Base-by-base conservation (phyloP, 1,140 invertebrate genomes). In the Limonius californicus region DNA sequence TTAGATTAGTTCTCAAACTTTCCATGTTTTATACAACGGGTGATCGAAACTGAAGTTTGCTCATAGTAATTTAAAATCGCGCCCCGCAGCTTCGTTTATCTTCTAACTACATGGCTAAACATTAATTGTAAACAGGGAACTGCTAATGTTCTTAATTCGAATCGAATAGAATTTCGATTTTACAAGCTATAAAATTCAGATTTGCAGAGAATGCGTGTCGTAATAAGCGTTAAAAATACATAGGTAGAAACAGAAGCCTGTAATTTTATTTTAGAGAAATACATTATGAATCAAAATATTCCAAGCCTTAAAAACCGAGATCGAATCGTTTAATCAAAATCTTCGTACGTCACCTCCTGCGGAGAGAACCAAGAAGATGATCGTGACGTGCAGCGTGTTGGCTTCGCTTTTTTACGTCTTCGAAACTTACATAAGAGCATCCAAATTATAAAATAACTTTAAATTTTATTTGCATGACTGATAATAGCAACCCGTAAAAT, bases 251-350 rank as follows among this genome's bases (percentile, higher is more conserved):
- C 66, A 62, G 68, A 70, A 68, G 68, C 66, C 54, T 58, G 56
- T 67, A 65, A 63, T 64, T 64, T 66, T 68, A 65, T 62, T 63
- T 43, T 64, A 66, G 61, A 56, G 58, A 61, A 45, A 64, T 47
- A 59, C 59, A 57, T 47, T 61, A 68, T 70, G 68, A 68, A 68
- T 70, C 66, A 70, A 68, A 70, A 66, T 18, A 45, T 45, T 45
- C 42, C 42, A 45, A 45, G 42, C 16, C 16, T 50, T 50, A 50
- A 50, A 32, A 50, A 16, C 45, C 9, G 2, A 50, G 16, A 50
- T 50, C 45, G 45, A 50, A 50, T 18, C 45, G 15, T 50, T 50
- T 50, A 50, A 50, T 50, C 45, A 50, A 50, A 50, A n/a, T 50
- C 16, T 50, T 11, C 45, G 20, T 50, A 18, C 4, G 45, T 21